These are phyloP conservation scores for Zaprionus taronus DNA, from an alignment of 1,140 invertebrate genomes.

Conservation along the genomic window DNA sequence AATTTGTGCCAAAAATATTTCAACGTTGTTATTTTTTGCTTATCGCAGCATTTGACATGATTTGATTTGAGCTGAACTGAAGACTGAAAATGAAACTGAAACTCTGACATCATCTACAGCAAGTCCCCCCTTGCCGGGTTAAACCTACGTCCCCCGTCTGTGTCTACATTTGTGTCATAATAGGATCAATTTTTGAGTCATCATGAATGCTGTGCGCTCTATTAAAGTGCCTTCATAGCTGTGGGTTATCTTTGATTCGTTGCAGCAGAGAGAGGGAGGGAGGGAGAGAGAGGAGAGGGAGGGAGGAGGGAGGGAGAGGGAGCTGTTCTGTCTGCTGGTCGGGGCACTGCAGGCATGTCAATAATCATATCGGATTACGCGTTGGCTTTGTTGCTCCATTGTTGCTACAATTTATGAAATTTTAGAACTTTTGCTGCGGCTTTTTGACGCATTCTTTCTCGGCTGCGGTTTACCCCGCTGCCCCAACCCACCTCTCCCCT, in stretches of 20 bases:
- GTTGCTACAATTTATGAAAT: constrained; percentile 83
- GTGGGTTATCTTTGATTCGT: constrained; percentile 68
- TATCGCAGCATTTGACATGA: constrained; percentile 79
- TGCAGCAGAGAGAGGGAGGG: constrained; percentile 2
- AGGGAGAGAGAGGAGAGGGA: neutral
- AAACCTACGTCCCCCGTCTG: neutral
- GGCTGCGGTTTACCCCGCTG: constrained; percentile 38
- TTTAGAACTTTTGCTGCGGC: constrained; percentile 81
- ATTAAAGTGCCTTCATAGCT: constrained; percentile 68
- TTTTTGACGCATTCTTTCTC: constrained; percentile 79
- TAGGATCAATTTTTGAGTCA: constrained; percentile 80
- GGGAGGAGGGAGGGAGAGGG: neutral
- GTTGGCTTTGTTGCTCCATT: constrained; percentile 77
- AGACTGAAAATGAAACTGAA: constrained; percentile 33
- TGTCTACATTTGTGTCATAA: constrained; percentile 56
- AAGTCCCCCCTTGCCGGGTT: neutral
- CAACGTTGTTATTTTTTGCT: constrained; percentile 53
- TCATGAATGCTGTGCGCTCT: constrained; percentile 65
- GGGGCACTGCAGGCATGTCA: constrained; percentile 72
- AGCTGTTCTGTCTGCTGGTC: constrained; percentile 5
- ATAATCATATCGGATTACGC: constrained; percentile 83
- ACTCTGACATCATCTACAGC: constrained; percentile 67
- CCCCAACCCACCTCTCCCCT: no score
- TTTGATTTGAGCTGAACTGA: constrained; percentile 69
- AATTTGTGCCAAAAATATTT: constrained; percentile 37